Evolutionary conservation across 2,797 vertebrate genomes (phyloP), one percentile per base, ranked within the genome.

Genomic region (Pogonophryne albipinna): DNA sequence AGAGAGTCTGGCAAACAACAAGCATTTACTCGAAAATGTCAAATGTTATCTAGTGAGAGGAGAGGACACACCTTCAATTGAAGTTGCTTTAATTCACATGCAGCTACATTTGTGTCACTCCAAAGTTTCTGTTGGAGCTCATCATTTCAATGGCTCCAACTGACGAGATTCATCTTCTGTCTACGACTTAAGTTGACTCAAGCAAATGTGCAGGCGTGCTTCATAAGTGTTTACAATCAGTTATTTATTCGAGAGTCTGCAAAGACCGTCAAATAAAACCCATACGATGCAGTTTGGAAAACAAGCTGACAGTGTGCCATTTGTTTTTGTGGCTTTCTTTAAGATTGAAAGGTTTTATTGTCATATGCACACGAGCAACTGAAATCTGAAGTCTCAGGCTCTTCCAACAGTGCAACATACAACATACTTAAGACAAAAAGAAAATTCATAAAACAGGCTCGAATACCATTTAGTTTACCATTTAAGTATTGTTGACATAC

Each of bases 31-130:
- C 34, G 0, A 34, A 57, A n/a, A 31, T 15, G 14, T 66, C 19
- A 8, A 69, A 60, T 73, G 70, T 55, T 10, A 67, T 23, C 45
- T 34, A 47, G 76, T 64, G 38, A 31, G 45, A 19, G 4, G 38
- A 31, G 45, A 19, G 4, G 3, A 6, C 61, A 56, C 59, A 61
- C 50, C 75, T 64, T 68, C 55, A 46, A 61, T 53, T 8, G 17
- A 49, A 20, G 7, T 17, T 53, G 62, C 66, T 72, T 60, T 79
- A 2, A 59, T 67, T 79, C 68, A 67, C 51, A 71, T 76, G 61
- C 52, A 71, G 66, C 78, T 70, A 14, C 47, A 10, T 38, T 6
- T 38, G 6, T 38, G 0, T 27, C 27, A 3, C 49, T 10, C 38
- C 34, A 16, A 74, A 68, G 17, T 8, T 59, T 44, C 9, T 13